Evolutionary conservation across 1,140 invertebrate genomes (phyloP), one percentile per base, ranked within the genome.

Genomic region (Probaryconus sp.): DNA sequence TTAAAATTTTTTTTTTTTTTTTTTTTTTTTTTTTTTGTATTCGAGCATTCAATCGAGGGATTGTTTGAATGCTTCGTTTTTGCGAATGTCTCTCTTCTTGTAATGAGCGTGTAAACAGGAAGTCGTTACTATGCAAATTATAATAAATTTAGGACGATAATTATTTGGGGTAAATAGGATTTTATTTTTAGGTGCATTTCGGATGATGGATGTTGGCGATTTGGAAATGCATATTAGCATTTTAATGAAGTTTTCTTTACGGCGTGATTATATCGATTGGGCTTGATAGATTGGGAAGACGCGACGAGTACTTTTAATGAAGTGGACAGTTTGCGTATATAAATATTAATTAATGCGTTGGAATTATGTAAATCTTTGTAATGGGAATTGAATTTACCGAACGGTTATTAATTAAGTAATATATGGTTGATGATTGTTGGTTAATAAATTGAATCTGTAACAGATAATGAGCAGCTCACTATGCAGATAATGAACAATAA

Each of bases 21-120:
- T 16, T 38, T 38, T 17, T 2, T 6, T 17, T 42, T 10, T 20
- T 2, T 6, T 2, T 13, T 35, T 13, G 11, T 13, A 35, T 5
- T 11, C 18, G 10, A 0, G 9, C n/a, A n/a, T n/a, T n/a, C n/a
- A n/a, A 30, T 24, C 14, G 35, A 45, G 24, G 4, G 7, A 3
- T 6, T 24, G 10, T 31, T 48, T 33, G 50, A 55, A 53, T 45
- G 20, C n/a, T 28, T 18, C 33, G 21, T 14, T 11, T 50, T 5
- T 13, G 5, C 53, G 14, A 30, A 10, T 16, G 18, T 61, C 56
- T 56, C 18, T 33, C 13, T 3, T 5, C 30, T n/a, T 38, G 56
- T 70, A 70, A 70, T 70, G 56, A 63, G 42, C 56, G 6, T 47
- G 65, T 55, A 70, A 70, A 70, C 56, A 61, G 65, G 58, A 64